Evolutionary conservation across 2,888 invertebrate species (phyloP).

Genomic region (Eristalinus aeneus): DNA sequence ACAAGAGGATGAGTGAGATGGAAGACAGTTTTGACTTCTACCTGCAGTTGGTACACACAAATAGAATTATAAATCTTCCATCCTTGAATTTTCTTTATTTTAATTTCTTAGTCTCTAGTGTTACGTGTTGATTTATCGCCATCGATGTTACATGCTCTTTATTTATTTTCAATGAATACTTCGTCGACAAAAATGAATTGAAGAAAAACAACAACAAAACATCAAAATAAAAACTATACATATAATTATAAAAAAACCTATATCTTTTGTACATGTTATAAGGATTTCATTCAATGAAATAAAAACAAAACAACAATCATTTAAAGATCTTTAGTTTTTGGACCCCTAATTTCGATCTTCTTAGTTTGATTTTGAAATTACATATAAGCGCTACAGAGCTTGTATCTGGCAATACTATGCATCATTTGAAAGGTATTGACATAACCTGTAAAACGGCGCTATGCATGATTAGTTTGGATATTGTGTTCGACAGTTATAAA

Average conservation of each 20-base stretch:
- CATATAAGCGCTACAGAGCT: no score
- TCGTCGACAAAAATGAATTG: conserved; percentile 47
- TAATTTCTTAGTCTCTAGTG: conserved; percentile 21
- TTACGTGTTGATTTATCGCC: conserved; percentile 47
- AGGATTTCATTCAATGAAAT: conserved; percentile 69
- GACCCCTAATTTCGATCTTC: no score
- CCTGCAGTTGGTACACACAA: conserved; percentile 23
- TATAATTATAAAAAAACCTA: conserved; percentile 64
- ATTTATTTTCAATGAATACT: conserved; percentile 54
- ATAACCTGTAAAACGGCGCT: no score
- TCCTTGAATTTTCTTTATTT: background rate
- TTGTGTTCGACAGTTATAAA: no score
- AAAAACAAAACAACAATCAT: conserved; percentile 46
- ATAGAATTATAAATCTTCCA: conserved; percentile 9
- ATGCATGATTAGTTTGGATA: no score
- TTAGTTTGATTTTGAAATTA: no score
- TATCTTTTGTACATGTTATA: conserved; percentile 71
- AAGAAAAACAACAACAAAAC: background rate
- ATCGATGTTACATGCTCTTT: conserved; percentile 58
- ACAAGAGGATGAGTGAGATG: background rate
- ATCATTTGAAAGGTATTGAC: no score
- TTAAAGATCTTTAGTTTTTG: background rate
- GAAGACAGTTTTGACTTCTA: conserved; percentile 7
- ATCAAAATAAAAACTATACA: conserved; percentile 42
- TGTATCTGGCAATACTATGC: no score